Percentiles rank a stretch among this genome's conserved stretches.
Evolutionary conservation across 2,888 invertebrate genomes (phyloP).

Genomic region (Apamea monoglypha): DNA sequence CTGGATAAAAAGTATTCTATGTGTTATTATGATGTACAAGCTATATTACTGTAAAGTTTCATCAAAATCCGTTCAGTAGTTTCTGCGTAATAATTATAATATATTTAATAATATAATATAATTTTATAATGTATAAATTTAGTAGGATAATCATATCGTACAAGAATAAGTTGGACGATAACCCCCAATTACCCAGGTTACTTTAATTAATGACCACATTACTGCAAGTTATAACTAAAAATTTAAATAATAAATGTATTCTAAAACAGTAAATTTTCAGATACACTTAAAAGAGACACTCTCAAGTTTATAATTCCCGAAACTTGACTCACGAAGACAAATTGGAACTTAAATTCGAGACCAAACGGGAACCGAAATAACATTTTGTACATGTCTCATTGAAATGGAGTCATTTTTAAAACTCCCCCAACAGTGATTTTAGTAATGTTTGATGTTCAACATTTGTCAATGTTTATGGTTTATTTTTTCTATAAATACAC

Average conservation of each 20-base stretch:
- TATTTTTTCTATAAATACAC: constrained; percentile 72
- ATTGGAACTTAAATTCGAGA: constrained; percentile 70
- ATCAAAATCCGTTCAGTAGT: too few species aligned
- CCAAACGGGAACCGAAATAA: constrained; percentile 77
- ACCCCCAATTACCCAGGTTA: not conserved
- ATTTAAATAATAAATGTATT: not conserved
- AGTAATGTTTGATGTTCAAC: constrained; percentile 79
- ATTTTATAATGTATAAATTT: too few species aligned
- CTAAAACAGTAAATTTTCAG: not conserved
- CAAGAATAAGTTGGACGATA: not conserved
- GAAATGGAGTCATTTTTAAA: constrained; percentile 85
- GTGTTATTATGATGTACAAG: too few species aligned
- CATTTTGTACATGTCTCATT: constrained; percentile 76
- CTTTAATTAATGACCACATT: not conserved
- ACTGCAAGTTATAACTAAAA: not conserved
- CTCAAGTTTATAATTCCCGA: constrained; percentile 39
- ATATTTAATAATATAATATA: too few species aligned
- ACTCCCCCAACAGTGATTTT: constrained; percentile 72
- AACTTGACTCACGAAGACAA: constrained; percentile 67
- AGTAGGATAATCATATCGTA: not conserved
- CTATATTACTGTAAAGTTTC: too few species aligned
- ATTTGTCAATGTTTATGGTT: constrained; percentile 83
- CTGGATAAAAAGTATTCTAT: too few species aligned
- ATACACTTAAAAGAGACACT: constrained; percentile 16
- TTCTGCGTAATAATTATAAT: too few species aligned